Evolutionary conservation across 2,888 invertebrate genomes (phyloP).

Genomic region (Acanthosepion lycidas): DNA sequence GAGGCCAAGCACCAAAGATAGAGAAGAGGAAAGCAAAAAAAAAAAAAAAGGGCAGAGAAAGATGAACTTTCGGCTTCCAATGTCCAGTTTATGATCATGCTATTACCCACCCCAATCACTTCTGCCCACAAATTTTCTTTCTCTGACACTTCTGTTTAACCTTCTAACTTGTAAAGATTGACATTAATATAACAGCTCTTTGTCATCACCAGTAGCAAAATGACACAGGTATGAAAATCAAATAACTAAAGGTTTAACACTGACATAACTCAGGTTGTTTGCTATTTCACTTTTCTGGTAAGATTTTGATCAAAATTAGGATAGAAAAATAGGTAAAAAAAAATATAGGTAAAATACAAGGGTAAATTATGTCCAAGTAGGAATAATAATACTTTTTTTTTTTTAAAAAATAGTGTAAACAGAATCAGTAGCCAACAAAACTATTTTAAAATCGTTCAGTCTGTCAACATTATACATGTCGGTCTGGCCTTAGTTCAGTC

Average conservation of each 20-base stretch:
- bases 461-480: too few species aligned
- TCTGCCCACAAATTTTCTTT: not conserved
- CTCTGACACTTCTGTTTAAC: not conserved
- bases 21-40: not conserved
- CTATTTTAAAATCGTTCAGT: too few species aligned
- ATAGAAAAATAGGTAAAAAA: too few species aligned
- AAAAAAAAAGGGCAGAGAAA: not conserved
- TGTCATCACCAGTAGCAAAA: not conserved
- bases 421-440: too few species aligned
- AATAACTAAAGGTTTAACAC: not conserved
- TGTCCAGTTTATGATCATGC: not conserved
- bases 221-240: not conserved
- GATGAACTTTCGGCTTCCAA: not conserved
- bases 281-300: not conserved
- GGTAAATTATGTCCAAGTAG: too few species aligned
- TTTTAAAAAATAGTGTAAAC: too few species aligned
- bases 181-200: conserved; percentile 4
- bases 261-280: not conserved
- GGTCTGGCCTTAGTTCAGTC: too few species aligned
- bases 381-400: too few species aligned
- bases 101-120: not conserved
- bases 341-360: too few species aligned
- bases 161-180: not conserved
- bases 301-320: too few species aligned
- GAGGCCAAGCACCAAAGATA: not conserved